phyloP scores from a whole-genome alignment of 2,888 invertebrate species.

The Barypeithes pellucidus region DNA sequence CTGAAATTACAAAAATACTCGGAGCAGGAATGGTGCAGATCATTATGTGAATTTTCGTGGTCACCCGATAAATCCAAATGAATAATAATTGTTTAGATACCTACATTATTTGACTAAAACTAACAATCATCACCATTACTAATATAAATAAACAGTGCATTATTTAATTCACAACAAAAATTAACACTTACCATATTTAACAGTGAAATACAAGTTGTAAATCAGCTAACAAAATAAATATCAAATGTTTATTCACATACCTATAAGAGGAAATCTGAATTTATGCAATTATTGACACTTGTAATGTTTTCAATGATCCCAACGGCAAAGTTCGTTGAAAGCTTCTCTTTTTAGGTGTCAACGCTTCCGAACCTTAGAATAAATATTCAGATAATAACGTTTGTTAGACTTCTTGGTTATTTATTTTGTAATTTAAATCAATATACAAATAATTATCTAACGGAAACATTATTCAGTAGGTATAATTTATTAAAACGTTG shows the following conservation, averaged over 20 bases:
- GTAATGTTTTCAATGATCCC: slow-evolving; percentile 59
- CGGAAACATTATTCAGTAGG: background rate
- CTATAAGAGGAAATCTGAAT: slow-evolving; percentile 44
- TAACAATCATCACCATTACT: slow-evolving; percentile 20
- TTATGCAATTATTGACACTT: slow-evolving; percentile 55
- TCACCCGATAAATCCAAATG: background rate
- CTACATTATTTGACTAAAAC: background rate
- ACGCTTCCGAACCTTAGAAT: background rate
- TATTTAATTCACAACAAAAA: slow-evolving; percentile 30
- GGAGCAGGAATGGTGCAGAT: no score
- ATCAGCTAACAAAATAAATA: slow-evolving; percentile 33
- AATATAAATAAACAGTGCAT: slow-evolving; percentile 18
- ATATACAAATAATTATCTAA: background rate
- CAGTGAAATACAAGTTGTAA: slow-evolving; percentile 24
- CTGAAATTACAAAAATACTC: no score
- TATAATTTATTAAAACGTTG: background rate
- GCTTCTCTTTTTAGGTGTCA: slow-evolving; percentile 11
- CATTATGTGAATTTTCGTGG: no score
- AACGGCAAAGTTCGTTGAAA: slow-evolving; percentile 22
- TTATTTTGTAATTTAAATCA: slow-evolving; percentile 22
- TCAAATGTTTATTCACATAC: slow-evolving; percentile 13
- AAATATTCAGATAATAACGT: slow-evolving; percentile 4
- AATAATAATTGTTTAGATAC: background rate
- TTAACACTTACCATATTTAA: slow-evolving; percentile 29
- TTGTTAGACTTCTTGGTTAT: background rate